Percentiles rank a stretch among this genome's conserved stretches.
Evolutionary conservation across 2,888 invertebrate species (phyloP).

Genomic region (Eristalis pertinax): DNA sequence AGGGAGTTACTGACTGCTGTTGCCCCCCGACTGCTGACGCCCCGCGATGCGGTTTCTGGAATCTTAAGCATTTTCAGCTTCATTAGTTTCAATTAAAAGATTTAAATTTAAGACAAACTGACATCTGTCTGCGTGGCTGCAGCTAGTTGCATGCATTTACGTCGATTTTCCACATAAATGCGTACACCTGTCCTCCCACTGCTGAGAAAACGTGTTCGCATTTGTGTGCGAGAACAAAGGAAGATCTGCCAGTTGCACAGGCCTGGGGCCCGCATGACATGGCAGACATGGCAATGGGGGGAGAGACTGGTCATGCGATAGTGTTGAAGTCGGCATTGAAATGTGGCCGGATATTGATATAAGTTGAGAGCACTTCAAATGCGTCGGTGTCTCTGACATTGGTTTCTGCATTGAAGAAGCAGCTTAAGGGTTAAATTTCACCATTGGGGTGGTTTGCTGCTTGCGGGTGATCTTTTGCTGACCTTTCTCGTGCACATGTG

Average conservation of each 20-base stretch:
- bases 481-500: background rate
- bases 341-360: slow-evolving; percentile 35
- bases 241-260: slow-evolving; percentile 41
- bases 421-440: background rate
- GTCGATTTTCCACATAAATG: background rate
- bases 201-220: slow-evolving; percentile 20
- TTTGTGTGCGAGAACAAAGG: background rate
- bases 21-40: background rate
- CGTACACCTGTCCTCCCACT: slow-evolving; percentile 9
- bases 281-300: slow-evolving; percentile 4
- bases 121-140: slow-evolving; percentile 16
- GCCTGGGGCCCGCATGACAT: background rate
- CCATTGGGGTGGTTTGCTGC: background rate
- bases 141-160: slow-evolving; percentile 21
- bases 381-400: slow-evolving; percentile 7
- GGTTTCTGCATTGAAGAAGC: too few species aligned
- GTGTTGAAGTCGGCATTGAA: slow-evolving; percentile 41
- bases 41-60: background rate
- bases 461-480: background rate
- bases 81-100: slow-evolving; percentile 8
- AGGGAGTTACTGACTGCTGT: background rate
- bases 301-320: slow-evolving; percentile 22
- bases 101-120: background rate
- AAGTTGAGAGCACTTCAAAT: slow-evolving; percentile 23
- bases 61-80: background rate